Evolutionary conservation across 2,888 invertebrate species (phyloP).

Genomic region (Nysson spinosus): DNA sequence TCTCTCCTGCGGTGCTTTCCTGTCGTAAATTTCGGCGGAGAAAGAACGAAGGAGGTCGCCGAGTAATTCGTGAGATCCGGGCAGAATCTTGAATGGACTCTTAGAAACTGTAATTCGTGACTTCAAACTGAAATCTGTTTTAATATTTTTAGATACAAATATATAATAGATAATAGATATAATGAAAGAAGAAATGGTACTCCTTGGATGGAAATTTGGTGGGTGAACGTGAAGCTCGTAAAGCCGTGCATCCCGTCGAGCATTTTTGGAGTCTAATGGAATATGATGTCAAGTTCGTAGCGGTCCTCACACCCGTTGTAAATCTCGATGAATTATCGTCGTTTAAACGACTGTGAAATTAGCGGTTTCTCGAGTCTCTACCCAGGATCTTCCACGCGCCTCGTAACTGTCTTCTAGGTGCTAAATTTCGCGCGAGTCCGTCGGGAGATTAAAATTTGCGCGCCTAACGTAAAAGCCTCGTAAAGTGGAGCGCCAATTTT

Average conservation of each 20-base stretch:
- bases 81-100: no score
- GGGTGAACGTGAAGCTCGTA: conserved; percentile 31
- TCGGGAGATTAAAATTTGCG: conserved; percentile 2
- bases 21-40: no score
- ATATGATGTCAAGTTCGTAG: conserved; percentile 67
- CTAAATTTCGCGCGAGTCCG: conserved; percentile 67
- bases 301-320: conserved; percentile 61
- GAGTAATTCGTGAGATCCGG: no score
- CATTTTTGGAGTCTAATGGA: conserved; percentile 63
- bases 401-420: conserved; percentile 77
- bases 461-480: no score
- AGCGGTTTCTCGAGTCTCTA: conserved; percentile 70
- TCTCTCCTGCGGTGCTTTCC: no score
- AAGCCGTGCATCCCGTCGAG: conserved; percentile 27
- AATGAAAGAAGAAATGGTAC: no score
- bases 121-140: no score
- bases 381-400: conserved; percentile 62
- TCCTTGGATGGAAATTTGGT: neutral
- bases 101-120: no score
- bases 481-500: no score
- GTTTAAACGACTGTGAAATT: conserved; percentile 77
- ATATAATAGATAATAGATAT: no score
- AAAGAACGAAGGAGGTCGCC: no score
- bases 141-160: no score
- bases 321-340: conserved; percentile 76